Evolutionary conservation across 2,797 vertebrate genomes (phyloP), one percentile per base, ranked within the genome.

Genomic region (Silurus lanzhouensis): DNA sequence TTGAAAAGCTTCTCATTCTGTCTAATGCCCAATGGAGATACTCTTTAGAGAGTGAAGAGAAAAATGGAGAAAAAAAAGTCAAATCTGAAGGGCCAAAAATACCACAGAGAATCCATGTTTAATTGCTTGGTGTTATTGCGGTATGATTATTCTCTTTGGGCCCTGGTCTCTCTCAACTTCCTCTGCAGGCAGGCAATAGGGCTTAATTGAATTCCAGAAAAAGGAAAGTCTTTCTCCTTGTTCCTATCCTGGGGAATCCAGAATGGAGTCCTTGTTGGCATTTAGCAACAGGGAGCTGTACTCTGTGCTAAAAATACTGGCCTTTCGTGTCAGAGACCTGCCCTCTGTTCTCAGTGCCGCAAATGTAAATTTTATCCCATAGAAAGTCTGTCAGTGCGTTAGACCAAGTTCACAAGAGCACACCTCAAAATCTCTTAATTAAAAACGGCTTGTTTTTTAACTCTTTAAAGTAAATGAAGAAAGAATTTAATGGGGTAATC

Each of bases 191-290:
- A 85, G 7, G 85, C 66, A 84, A 84, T 84, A 86, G 52, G 77
- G 88, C 88, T 91, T 91, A 91, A 91, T 90, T 91, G 90, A 91
- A 90, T 89, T 90, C 89, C 87, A 87, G 88, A 91, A 90, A 89
- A 88, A 90, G 87, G 87, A 83, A 78, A 77, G 77, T 78, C 80
- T 55, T 68, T 81, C 68, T 83, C 31, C 81, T 84, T 58, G 67
- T 83, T 57, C 77, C 58, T 74, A 55, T 88, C 85, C 58, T 84
- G 85, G 85, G 86, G 86, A 89, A 89, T 87, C 86, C 86, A 75
- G 86, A 87, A 87, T 79, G 64, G 82, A 86, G 66, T 86, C 88
- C 88, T 84, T 52, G 57, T 64, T 76, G 68, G 82, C 85, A 80
- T 86, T 46, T 66, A 76, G 85, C 87, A 86, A 76, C 57, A 64